These are phyloP conservation scores for Bilobella aurantiaca DNA, from an alignment of 1,140 invertebrate species.

Conservation along the genomic window DNA sequence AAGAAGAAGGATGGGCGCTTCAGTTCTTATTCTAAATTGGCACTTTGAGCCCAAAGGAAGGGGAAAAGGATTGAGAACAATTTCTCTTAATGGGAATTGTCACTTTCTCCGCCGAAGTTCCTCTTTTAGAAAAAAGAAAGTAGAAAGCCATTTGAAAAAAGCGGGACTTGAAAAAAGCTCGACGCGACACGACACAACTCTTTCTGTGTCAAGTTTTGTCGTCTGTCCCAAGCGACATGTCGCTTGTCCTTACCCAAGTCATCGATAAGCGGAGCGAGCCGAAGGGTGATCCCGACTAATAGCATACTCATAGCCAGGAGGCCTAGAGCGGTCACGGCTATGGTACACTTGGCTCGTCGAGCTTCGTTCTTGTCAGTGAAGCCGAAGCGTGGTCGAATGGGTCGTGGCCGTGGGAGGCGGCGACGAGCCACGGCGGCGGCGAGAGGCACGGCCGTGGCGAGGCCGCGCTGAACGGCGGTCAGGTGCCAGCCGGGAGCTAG, in stretches of 20 bases:
- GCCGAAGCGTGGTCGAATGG: slow-evolving; percentile 29
- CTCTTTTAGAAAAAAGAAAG: not conserved
- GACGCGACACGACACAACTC: no score
- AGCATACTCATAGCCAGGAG: slow-evolving; percentile 73
- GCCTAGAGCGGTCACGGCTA: slow-evolving; percentile 75
- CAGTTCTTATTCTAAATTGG: not conserved
- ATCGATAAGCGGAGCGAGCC: slow-evolving; percentile 83
- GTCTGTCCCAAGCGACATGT: not conserved
- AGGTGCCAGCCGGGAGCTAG: slow-evolving; percentile 33
- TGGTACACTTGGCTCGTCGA: slow-evolving; percentile 66
- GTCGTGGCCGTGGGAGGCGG: slow-evolving; percentile 28
- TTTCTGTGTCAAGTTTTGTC: no score
- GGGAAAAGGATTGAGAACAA: not conserved
- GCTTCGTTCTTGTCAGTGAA: slow-evolving; percentile 34
- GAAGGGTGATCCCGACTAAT: slow-evolving; percentile 72
- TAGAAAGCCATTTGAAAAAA: not conserved
- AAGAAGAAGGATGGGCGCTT: not conserved
- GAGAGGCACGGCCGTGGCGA: slow-evolving; percentile 31
- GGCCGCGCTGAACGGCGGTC: slow-evolving; percentile 32
- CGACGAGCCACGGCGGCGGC: slow-evolving; percentile 32
- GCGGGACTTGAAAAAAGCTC: not conserved
- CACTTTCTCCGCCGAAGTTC: not conserved
- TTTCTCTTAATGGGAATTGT: not conserved
- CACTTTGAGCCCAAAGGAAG: not conserved
- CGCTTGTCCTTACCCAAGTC: slow-evolving; percentile 63